Evolutionary conservation across 2,113 vertebrate genomes (phyloP), one percentile per base, ranked within the genome.

Genomic region (Hippolais icterina): DNA sequence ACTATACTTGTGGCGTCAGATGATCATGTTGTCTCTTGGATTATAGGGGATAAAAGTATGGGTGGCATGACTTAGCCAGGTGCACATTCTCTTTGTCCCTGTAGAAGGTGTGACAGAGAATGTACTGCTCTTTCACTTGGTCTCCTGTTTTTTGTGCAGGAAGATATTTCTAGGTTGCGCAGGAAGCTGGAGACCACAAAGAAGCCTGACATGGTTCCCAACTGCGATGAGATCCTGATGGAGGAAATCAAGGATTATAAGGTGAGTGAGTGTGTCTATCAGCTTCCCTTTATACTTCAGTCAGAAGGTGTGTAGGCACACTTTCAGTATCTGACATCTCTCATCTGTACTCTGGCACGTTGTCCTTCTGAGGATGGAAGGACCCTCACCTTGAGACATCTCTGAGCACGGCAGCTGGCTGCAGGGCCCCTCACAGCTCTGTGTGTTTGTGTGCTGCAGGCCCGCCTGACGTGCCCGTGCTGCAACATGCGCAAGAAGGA

Each of bases 401-500:
- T 65, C 29, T 23, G 29, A 44, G 41, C 41, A 24, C 21, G 44
- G 42, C 44, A 47, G 44, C 31, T 47, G 37, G 52, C 6, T 42
- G 35, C 35, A 60, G 20, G 28, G 14, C 17, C 28, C 60, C 65
- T 80, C 42, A 82, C 18, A 31, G 0, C 46, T 60, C 10, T 50
- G 22, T 52, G 12, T 54, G 7, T 63, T 27, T 60, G 8, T 75
- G 54, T 80, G 70, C 80, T 80, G 15, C 90, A 99, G 99, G 99
- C 99, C 7, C 98, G 99, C 10, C 98, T 99, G 94, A 99, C 99
- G 7, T 99, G 99, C 95, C 99, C 99, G 0, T 99, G 99, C 98
- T 99, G 99, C 87, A 99, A 99, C 97, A 99, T 99, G 71, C 99
- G 99, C 64, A 99, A 99, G 93, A 99, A 99, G 98, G 99, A 99